Base-by-base conservation (phyloP, 1,140 invertebrate genomes). In the Orius insidiosus region DNA sequence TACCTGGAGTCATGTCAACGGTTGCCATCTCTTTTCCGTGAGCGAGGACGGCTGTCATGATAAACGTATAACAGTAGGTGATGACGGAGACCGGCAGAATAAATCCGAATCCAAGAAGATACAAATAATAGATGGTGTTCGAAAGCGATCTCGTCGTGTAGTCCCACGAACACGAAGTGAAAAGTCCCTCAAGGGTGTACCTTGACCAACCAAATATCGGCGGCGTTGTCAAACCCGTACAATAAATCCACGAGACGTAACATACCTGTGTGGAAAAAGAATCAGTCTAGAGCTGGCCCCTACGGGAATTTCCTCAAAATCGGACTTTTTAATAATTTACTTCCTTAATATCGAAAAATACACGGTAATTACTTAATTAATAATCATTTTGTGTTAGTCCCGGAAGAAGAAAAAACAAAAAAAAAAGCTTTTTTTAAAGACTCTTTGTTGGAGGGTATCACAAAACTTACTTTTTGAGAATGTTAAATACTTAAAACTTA, bases 151-250 rank as follows among this genome's bases (percentile, higher is more conserved):
- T 56, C 3, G 64, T 67, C 16, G 66, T 56, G 56, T 71, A 74
- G 55, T 74, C 69, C 58, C 70, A 69, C 0, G 70, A 70, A 46
- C 70, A 74, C 0, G 68, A 68, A 1, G 68, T 71, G 24, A 64
- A 60, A 8, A 72, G 61, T 5, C 66, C 64, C 57, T 72, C 70
- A 1, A 62, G 56, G 0, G 68, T 60, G 55, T 71, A 74, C 2
- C 60, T 50, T 3, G 69, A 63, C 62, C 68, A 71, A 7, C 70
- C 70, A 44, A 71, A 65, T 9, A 71, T 58, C 0, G 71, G 71
- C 4, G 69, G 69, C 1, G 67, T 13, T 0, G 64, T 57, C 45
- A 70, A 58, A 9, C 55, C 47, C 1, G 63, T 48, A 15, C 68
- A 64, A 60, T 68, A 70, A 4, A 66, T 41, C 70, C 70, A 72